phyloP scores from a whole-genome alignment of 2,888 invertebrate species.

The Neoscelio sp. region DNA sequence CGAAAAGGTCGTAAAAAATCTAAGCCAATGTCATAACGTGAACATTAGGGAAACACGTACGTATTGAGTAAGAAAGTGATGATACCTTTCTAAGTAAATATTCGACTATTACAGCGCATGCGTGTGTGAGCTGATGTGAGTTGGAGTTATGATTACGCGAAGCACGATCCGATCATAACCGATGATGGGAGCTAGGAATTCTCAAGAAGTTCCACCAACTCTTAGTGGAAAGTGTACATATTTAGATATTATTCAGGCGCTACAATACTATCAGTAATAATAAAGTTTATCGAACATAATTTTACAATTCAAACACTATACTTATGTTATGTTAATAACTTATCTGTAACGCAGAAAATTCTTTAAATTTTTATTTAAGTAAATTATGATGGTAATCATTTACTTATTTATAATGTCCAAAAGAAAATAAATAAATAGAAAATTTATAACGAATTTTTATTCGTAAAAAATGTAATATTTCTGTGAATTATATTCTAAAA shows the following conservation, averaged over 20 bases:
- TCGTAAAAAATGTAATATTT: no score
- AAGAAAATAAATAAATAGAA: no score
- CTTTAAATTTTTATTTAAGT: no score
- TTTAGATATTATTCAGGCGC: constrained; percentile 25
- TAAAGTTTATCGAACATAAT: no score
- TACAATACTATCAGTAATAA: background rate
- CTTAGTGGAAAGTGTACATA: constrained; percentile 34
- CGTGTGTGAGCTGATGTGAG: constrained; percentile 52
- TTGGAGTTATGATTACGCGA: constrained; percentile 63
- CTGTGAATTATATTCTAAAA: no score
- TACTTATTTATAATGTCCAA: no score
- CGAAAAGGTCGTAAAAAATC: constrained; percentile 65
- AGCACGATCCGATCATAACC: constrained; percentile 60
- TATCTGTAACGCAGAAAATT: no score
- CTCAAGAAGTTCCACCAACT: constrained; percentile 41
- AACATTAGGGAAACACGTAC: constrained; percentile 66
- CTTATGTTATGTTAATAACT: no score
- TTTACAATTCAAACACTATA: no score
- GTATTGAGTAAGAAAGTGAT: constrained; percentile 65
- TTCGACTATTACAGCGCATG: constrained; percentile 46
- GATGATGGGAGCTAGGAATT: constrained; percentile 52
- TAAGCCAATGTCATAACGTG: constrained; percentile 68
- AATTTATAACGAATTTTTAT: no score
- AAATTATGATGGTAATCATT: no score
- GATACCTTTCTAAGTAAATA: constrained; percentile 66